phyloP scores from a whole-genome alignment of 2,797 vertebrate genomes.

The Catharus ustulatus region DNA sequence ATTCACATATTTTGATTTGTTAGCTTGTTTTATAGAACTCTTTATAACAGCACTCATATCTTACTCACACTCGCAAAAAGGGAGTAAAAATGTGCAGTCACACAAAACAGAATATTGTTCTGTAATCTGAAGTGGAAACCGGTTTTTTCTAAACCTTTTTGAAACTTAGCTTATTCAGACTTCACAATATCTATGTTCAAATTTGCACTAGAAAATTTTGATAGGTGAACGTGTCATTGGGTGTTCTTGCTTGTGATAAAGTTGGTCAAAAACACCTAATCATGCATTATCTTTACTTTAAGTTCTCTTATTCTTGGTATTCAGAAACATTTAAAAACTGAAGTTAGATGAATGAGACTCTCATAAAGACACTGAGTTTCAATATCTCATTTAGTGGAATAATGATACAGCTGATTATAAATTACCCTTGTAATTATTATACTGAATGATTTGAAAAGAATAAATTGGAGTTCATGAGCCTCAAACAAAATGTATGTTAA shows the following conservation, averaged over 20 bases:
- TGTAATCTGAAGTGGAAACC: background rate
- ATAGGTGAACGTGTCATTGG: accelerated
- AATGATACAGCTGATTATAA: background rate
- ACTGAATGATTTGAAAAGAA: background rate
- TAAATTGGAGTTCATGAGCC: background rate
- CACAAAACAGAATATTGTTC: background rate
- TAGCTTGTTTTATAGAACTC: background rate
- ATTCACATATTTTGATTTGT: background rate
- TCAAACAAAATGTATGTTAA: background rate
- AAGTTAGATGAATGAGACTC: background rate
- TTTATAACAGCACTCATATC: background rate
- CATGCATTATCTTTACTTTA: background rate
- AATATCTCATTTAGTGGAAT: background rate
- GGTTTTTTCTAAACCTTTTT: background rate
- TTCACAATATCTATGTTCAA: background rate
- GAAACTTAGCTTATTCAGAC: background rate
- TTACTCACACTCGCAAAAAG: background rate
- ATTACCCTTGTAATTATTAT: background rate
- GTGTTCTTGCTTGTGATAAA: background rate
- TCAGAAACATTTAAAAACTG: background rate
- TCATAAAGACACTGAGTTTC: background rate
- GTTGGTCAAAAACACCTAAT: background rate
- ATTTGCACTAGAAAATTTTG: background rate
- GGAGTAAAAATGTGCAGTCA: background rate
- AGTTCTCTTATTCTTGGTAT: background rate